Evolutionary conservation across 2,888 invertebrate species (phyloP), one percentile per base, ranked within the genome.

Genomic region (Metacarcinus magister): DNA sequence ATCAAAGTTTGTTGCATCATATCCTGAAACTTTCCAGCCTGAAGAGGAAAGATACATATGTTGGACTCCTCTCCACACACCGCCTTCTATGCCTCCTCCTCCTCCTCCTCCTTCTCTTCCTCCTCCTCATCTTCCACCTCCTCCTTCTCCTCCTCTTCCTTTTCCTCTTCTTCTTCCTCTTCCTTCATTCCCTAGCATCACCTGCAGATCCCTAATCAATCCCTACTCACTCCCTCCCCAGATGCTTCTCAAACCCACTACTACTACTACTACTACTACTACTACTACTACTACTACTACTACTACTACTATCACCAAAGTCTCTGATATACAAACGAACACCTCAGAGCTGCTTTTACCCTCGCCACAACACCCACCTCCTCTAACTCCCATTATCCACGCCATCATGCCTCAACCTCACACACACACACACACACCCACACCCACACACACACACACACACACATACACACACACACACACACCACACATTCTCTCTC

Each of bases 1-100:
- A 82, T 82, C 82, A 82, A 82, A 82, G 82, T 82, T 82, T 82
- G 82, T 82, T 82, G 82, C 82, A 82, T 82, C 28, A 32, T 82
- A 82, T 32, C 32, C 82, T 32, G 82, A 82, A 82, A 82, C 32
- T 82, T 82, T 82, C 4, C 82, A 28, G 82, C 28, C 82, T 82
- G 82, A 82, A 32, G 32, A 82, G 28, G 82, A 82, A 82, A 82
- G 82, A 67, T 67, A n/a, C n/a, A 54, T 54, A 67, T 67, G 67
- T n/a, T 67, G 67, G 23, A 23, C 16, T 67, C 67, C 67, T 67
- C 67, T 19, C n/a, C 67, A 19, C n/a, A 19, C 67, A 23, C 67
- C n/a, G 19, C 23, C 67, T 67, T n/a, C n/a, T 67, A 28, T 13
- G 28, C 82, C 32, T 82, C 82, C 19, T 82, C 75, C 75, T 75